phyloP scores from a whole-genome alignment of 2,797 vertebrate species.

The Perodicticus potto region DNA sequence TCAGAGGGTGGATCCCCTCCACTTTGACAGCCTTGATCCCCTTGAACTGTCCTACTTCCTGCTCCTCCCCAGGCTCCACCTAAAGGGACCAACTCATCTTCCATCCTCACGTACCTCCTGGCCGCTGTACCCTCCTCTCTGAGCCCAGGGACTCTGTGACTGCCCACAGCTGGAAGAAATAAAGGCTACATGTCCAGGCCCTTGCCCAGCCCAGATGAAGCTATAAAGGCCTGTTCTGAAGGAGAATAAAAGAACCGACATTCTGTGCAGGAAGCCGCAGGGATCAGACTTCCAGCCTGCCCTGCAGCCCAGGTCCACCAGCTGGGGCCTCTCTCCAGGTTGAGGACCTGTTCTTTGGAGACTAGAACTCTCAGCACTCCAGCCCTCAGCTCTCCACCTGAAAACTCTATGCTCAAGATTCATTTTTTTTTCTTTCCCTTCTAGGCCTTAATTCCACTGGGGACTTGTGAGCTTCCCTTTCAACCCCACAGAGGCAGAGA shows the following conservation, averaged over 20 bases:
- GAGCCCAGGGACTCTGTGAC: not conserved
- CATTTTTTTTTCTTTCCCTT: not conserved
- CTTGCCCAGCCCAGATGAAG: not conserved
- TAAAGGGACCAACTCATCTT: not conserved
- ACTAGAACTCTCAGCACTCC: not conserved
- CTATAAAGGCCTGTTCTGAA: not conserved
- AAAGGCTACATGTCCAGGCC: not conserved
- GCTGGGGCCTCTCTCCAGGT: not conserved
- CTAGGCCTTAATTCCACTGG: not conserved
- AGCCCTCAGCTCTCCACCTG: not conserved
- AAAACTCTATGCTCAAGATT: not conserved
- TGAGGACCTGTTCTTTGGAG: not conserved
- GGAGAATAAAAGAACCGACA: not conserved
- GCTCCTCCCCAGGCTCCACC: not conserved
- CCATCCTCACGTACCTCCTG: not conserved
- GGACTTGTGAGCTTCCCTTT: not conserved
- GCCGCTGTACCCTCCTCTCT: not conserved
- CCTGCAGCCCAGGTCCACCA: not conserved
- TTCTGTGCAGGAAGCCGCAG: not conserved
- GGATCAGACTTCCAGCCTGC: not conserved
- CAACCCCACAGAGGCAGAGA: not conserved
- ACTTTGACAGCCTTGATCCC: constrained; percentile 33
- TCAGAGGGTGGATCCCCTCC: constrained; percentile 25
- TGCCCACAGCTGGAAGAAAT: not conserved
- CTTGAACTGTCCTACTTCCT: not conserved